phyloP scores from a whole-genome alignment of 2,113 vertebrate species.

The Ochotona curzoniae region DNA sequence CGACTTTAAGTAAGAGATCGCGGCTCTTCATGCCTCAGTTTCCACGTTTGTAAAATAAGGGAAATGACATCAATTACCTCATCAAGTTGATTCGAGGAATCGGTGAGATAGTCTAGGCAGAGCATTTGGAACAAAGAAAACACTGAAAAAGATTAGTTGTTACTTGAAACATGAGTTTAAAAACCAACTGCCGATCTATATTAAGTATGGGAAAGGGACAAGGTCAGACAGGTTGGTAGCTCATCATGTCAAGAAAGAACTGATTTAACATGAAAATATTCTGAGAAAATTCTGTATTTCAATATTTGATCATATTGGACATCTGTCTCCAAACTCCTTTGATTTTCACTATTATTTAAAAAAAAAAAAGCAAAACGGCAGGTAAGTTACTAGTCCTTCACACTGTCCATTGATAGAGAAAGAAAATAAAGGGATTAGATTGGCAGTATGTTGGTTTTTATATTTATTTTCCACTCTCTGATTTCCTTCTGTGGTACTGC shows the following conservation, averaged over 20 bases:
- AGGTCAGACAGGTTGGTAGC: conserved; percentile 40
- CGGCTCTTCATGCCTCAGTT: conserved; percentile 11
- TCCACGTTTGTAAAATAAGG: not conserved
- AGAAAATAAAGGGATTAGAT: not conserved
- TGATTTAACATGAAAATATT: conserved; percentile 51
- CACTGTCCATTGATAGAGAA: not conserved
- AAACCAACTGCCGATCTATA: conserved; percentile 13
- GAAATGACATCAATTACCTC: not conserved
- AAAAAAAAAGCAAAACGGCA: not conserved
- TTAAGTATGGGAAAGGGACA: not conserved
- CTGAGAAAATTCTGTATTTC: conserved; percentile 58
- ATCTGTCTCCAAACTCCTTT: conserved; percentile 30
- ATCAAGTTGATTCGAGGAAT: not conserved
- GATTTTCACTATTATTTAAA: conserved; percentile 29
- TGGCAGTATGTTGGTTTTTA: not conserved
- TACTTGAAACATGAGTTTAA: conserved; percentile 38
- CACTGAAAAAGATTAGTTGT: not conserved
- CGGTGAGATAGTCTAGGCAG: not conserved
- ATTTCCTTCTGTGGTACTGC: not conserved
- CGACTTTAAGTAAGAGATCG: not conserved
- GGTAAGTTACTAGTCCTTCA: not conserved
- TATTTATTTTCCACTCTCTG: not conserved
- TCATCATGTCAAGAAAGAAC: conserved; percentile 53
- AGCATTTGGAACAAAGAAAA: not conserved
- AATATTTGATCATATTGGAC: conserved; percentile 50